phyloP scores from a whole-genome alignment of 2,888 invertebrate genomes.

The Pterobdella sp. region DNA sequence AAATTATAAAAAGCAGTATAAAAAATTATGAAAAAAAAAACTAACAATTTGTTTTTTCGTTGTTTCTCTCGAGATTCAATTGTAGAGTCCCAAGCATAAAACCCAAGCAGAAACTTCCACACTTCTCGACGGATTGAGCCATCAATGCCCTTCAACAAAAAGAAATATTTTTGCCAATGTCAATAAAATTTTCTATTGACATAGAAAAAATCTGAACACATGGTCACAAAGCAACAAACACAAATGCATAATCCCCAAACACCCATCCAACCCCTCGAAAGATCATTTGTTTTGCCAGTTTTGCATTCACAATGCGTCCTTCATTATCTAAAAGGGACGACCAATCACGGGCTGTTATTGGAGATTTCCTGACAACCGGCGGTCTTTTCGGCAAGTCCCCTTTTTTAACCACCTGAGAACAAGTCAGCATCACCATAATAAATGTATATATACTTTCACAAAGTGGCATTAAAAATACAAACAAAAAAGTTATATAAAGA shows the following conservation, averaged over 20 bases:
- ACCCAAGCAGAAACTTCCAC: constrained; percentile 89
- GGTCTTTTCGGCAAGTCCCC: neutral
- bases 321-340: neutral
- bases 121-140: constrained; percentile 61
- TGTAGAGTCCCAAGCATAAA: constrained; percentile 75
- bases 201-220: neutral
- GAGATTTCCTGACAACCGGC: neutral
- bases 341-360: neutral
- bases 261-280: neutral
- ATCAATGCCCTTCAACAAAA: constrained; percentile 65
- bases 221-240: neutral
- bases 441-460: too few species aligned
- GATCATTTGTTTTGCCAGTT: neutral
- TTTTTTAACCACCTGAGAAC: neutral
- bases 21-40: constrained; percentile 20
- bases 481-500: neutral
- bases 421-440: too few species aligned
- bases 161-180: neutral
- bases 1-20: neutral
- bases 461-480: neutral
- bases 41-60: constrained; percentile 62
- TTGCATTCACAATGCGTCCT: neutral
- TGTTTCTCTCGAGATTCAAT: constrained; percentile 63
- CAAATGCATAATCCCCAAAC: neutral
- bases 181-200: too few species aligned